phyloP scores from a whole-genome alignment of 2,113 vertebrate genomes.

The Toxostoma redivivum region DNA sequence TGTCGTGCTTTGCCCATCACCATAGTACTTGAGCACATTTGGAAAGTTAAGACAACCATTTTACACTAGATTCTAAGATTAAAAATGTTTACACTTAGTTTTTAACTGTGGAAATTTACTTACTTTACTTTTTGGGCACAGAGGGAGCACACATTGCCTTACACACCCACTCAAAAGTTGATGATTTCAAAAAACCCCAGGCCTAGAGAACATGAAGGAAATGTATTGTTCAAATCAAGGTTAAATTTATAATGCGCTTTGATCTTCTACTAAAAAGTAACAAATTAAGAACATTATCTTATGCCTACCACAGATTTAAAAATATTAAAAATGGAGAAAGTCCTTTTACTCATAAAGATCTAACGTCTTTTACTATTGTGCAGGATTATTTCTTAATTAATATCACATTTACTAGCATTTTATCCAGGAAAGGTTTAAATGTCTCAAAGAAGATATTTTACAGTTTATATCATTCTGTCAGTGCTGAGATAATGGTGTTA shows the following conservation, averaged over 20 bases:
- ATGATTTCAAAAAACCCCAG: background rate
- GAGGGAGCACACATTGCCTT: background rate
- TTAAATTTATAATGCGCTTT: constrained; percentile 51
- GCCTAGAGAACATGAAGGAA: background rate
- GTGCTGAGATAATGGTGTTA: constrained; percentile 30
- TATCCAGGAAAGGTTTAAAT: constrained; percentile 47
- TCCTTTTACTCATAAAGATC: background rate
- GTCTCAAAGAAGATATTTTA: constrained; percentile 26
- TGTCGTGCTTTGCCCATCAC: background rate
- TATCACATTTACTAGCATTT: constrained; percentile 11
- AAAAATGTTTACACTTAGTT: background rate
- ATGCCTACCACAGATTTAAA: constrained; percentile 37
- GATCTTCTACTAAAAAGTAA: constrained; percentile 39
- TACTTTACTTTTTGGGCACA: background rate
- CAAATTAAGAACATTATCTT: constrained; percentile 53
- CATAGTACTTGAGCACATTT: background rate
- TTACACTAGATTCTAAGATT: background rate
- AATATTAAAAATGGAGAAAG: background rate
- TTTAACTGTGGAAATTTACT: background rate
- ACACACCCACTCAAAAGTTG: background rate
- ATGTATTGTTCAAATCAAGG: constrained; percentile 23
- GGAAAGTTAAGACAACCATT: background rate
- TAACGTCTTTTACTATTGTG: background rate
- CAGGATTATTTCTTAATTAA: constrained; percentile 48
- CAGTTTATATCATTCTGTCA: background rate